These are phyloP conservation scores for Siderastrea siderea DNA, from an alignment of 92 coral and sea anemone genomes.

Conservation along the genomic window DNA sequence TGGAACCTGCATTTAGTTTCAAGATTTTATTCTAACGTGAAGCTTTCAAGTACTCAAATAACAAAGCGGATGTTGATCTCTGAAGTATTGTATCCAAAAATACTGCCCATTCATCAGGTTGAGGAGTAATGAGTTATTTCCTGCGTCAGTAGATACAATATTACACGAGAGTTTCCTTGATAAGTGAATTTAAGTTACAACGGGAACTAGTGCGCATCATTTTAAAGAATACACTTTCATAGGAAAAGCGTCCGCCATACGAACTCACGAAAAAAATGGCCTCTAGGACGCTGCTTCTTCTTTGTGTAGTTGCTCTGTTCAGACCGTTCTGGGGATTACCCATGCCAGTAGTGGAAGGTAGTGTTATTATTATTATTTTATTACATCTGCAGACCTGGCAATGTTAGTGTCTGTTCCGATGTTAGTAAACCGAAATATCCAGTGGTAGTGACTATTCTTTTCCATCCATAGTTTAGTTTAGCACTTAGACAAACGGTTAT, in stretches of 20 bases:
- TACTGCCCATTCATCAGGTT: not conserved
- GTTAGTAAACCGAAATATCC: no score
- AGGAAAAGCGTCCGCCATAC: not conserved
- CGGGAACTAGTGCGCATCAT: not conserved
- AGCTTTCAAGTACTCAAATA: not conserved
- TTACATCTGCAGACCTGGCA: no score
- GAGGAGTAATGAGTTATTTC: not conserved
- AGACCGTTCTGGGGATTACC: not conserved
- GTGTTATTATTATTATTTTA: not conserved
- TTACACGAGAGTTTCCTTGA: not conserved
- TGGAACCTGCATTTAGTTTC: no score
- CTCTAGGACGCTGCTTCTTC: not conserved
- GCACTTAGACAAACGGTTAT: no score
- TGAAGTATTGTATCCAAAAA: not conserved
- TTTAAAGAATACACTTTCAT: no score
- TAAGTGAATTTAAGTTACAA: not conserved
- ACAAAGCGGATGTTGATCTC: not conserved
- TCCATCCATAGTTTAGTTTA: no score
- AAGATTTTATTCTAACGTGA: not conserved
- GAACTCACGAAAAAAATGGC: not conserved
- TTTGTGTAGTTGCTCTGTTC: not conserved
- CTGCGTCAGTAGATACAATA: not conserved
- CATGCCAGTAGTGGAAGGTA: slow-evolving; percentile 4
- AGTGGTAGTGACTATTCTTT: no score
- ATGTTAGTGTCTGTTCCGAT: no score